Conservation (phyloP, 2,113 vertebrate genomes). For the Microtus montanus region DNA sequence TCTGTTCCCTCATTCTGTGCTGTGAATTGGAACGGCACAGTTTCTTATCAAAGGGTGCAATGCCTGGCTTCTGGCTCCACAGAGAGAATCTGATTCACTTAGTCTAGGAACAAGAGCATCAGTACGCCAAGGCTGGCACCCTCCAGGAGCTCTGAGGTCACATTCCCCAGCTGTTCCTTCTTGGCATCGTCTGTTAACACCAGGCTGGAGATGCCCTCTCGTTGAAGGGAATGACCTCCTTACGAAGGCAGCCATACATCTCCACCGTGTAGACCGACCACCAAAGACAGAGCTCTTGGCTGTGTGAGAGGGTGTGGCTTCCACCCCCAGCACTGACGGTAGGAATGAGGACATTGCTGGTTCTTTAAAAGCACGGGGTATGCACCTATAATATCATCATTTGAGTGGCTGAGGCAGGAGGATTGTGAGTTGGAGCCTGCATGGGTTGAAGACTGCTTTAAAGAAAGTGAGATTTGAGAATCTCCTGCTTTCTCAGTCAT, state of each 20-base stretch:
- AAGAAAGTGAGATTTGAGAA: neutral
- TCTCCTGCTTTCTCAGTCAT: neutral
- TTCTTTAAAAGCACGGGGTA: neutral
- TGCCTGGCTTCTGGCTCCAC: fast-evolving
- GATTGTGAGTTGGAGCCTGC: neutral
- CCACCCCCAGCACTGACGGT: neutral
- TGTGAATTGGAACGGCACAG: neutral
- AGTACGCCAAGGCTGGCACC: neutral
- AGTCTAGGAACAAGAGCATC: neutral
- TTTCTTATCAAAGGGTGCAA: neutral
- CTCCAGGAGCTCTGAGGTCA: neutral
- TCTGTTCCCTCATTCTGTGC: neutral
- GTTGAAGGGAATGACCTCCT: neutral
- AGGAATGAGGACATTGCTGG: neutral
- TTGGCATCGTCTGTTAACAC: neutral
- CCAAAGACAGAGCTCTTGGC: too few relatives aligned
- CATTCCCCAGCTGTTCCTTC: neutral
- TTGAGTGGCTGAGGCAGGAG: neutral
- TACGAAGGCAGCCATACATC: fast-evolving
- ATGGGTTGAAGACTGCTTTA: neutral
- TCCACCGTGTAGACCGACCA: neutral
- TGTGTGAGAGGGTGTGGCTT: neutral
- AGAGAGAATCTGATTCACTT: neutral
- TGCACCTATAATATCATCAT: neutral
- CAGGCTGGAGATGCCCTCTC: neutral